Evolutionary conservation across 2,797 vertebrate species (phyloP).

Genomic region (Syndactyla subalaris): DNA sequence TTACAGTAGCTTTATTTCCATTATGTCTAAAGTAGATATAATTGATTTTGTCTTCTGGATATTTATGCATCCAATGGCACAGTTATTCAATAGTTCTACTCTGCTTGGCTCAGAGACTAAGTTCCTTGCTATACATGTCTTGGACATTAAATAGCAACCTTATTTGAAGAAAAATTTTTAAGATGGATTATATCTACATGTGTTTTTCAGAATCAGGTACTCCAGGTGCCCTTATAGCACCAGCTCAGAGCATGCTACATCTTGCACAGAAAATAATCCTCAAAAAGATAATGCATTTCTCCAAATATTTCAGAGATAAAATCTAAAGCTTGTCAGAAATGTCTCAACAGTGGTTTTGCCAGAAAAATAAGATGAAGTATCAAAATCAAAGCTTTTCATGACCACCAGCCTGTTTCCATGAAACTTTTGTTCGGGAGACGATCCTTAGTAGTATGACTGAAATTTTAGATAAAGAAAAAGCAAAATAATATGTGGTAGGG

Average conservation of each 20-base stretch:
- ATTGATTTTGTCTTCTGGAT: background rate
- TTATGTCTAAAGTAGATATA: background rate
- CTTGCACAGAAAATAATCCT: background rate
- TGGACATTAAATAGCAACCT: background rate
- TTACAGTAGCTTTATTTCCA: constrained; percentile 11
- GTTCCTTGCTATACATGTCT: background rate
- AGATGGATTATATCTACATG: background rate
- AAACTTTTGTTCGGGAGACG: background rate
- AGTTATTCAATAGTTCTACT: background rate
- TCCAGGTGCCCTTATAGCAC: background rate
- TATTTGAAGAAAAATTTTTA: background rate
- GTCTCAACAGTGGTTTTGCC: background rate
- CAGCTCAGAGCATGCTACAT: background rate
- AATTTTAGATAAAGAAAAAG: background rate
- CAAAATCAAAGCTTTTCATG: background rate
- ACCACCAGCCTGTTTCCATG: background rate
- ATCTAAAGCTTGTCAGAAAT: background rate
- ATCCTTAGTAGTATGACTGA: background rate
- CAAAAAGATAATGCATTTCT: background rate
- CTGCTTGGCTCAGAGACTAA: background rate
- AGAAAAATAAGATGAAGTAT: background rate
- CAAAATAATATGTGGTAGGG: background rate
- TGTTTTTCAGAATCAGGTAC: background rate
- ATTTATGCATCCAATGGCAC: background rate
- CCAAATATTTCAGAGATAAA: background rate